Evolutionary conservation across 2,888 invertebrate species (phyloP), one percentile per base, ranked within the genome.

Genomic region (Tinea semifulvella): DNA sequence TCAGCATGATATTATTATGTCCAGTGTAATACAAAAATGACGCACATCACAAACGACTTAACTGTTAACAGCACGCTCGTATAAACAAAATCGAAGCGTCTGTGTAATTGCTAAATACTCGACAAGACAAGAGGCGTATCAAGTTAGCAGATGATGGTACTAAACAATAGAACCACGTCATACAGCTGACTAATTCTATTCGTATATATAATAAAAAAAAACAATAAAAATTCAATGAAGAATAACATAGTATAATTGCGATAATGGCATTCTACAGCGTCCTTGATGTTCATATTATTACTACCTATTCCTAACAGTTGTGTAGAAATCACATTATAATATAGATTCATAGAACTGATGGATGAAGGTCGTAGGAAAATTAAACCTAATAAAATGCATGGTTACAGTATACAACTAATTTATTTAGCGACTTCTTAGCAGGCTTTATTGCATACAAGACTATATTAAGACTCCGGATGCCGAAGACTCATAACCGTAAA

Each of bases 1-100:
- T n/a, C n/a, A n/a, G n/a, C n/a, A n/a, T n/a, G n/a, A n/a, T n/a
- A n/a, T n/a, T n/a, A n/a, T n/a, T n/a, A n/a, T n/a, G n/a, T n/a
- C n/a, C n/a, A n/a, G n/a, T n/a, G n/a, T n/a, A n/a, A n/a, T n/a
- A n/a, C n/a, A n/a, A n/a, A 22, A 22, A 7, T 22, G 38, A 38
- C 17, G 19, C 38, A 38, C 10, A 38, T 38, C 38, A 38, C 17
- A 38, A 19, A 19, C 19, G 19, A 40, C n/a, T 40, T 13, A 22
- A 11, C 22, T 40, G 22, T 40, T 22, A 16, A 36, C 17, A 36
- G 16, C 36, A 16, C 18, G 36, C 13, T 40, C 11, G 22, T 22
- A 40, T 40, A 40, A 40, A 40, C 40, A 40, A 22, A 40, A 40
- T 22, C 17, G 22, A 40, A 22, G 40, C 11, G 40, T 38, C 22